phyloP scores from a whole-genome alignment of 2,797 vertebrate genomes.

The Sphaeramia orbicularis region DNA sequence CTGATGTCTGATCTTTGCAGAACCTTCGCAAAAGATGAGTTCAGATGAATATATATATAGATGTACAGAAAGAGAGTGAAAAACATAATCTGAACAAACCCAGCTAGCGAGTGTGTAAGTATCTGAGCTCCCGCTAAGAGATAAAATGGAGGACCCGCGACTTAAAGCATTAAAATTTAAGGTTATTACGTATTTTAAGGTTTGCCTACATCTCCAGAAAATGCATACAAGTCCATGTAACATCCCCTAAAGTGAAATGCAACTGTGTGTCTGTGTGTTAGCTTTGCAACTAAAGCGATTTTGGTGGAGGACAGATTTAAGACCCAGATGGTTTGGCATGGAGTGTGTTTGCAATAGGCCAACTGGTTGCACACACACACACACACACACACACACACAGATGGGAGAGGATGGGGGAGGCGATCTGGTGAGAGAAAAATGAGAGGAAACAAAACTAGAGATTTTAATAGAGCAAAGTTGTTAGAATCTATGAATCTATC shows the following conservation, averaged over 20 bases:
- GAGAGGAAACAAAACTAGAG: slow-evolving; percentile 53
- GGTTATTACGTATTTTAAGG: no score
- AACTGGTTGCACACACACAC: slow-evolving; percentile 90
- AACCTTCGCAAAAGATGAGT: background rate
- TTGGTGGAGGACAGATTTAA: slow-evolving; percentile 90
- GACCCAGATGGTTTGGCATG: slow-evolving; percentile 97
- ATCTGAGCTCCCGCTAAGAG: background rate
- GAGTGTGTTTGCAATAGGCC: slow-evolving; percentile 92
- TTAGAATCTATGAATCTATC: slow-evolving; percentile 7
- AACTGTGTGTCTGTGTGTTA: slow-evolving; percentile 10
- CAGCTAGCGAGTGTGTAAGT: background rate
- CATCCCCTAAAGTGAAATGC: no score
- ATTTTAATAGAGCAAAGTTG: slow-evolving; percentile 37
- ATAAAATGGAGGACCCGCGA: no score
- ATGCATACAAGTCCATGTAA: no score
- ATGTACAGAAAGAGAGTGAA: background rate
- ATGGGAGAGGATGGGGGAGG: slow-evolving; percentile 69
- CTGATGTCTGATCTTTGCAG: background rate
- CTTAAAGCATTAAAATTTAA: no score
- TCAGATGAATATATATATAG: background rate
- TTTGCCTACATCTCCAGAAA: no score
- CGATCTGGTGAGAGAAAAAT: slow-evolving; percentile 72
- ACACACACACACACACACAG: slow-evolving; percentile 74
- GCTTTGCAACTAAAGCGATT: slow-evolving; percentile 91
- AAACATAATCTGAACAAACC: slow-evolving; percentile 30